Base-by-base conservation (phyloP, 2,797 vertebrate species). In the Astyanax mexicanus region DNA sequence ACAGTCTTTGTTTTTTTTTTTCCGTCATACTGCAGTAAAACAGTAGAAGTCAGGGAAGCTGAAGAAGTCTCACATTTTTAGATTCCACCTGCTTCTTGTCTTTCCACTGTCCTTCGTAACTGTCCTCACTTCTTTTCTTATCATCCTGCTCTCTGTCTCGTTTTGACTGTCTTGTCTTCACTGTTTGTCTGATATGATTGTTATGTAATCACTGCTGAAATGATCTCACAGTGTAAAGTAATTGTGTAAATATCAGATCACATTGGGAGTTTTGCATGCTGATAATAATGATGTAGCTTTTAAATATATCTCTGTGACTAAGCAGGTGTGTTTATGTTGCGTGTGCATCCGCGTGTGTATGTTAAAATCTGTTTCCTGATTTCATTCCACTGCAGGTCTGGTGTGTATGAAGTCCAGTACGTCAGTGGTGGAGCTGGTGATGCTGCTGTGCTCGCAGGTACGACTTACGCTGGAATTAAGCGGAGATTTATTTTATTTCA, bases 321-420 rank as follows among this genome's bases (percentile, higher is more conserved):
- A 4, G 40, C 19, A 7, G 21, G 15, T 67, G n/a, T 15, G 29
- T 32, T 32, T 5, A 32, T 2, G 32, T 11, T 49, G 49, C 37
- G 42, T 35, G 32, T n/a, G 42, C n/a, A n/a, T n/a, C n/a, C n/a
- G n/a, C n/a, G n/a, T 29, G 21, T 27, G 23, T 45, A 17, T 47
- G 15, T 21, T 74, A 54, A 78, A 65, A 38, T 67, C 3, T 54
- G 52, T 55, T 80, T 86, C 74, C 86, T 88, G 86, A 87, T 84
- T 86, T 66, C 85, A 83, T 69, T 76, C 70, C 49, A 32, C 61
- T 81, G 75, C 91, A 99, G 98, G 98, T 89, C 89, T 98, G 88
- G 95, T 97, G 87, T 99, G 98, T 78, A 98, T 99, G 95, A 99
- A 98, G 92, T 96, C 97, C 61, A 99, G 97, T 92, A 99, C 96